Conservation (phyloP, 2,797 vertebrate species). For the Takifugu rubripes region DNA sequence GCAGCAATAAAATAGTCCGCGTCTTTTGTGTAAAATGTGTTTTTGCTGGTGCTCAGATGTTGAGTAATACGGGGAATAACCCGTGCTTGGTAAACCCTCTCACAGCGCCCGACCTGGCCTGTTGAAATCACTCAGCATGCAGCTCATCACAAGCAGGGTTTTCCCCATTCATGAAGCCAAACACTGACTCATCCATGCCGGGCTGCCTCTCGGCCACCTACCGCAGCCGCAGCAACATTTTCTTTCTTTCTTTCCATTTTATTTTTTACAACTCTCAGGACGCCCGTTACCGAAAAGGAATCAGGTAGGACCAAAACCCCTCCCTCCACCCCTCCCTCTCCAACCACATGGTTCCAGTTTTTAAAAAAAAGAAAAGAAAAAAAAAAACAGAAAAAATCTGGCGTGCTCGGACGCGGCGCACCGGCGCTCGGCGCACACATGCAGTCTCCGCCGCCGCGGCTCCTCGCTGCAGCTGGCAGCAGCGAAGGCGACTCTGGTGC, state of each 20-base stretch:
- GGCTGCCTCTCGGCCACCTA: constrained; percentile 39
- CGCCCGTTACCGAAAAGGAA: constrained; percentile 59
- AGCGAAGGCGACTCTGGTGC: constrained; percentile 44
- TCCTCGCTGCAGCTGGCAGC: constrained; percentile 62
- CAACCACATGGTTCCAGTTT: constrained; percentile 74
- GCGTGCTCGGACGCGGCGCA: no score
- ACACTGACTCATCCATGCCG: constrained; percentile 47
- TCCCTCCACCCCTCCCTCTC: neutral
- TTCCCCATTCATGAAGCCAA: constrained; percentile 52
- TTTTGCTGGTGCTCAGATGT: neutral
- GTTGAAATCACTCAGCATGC: constrained; percentile 21
- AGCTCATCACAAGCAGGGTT: constrained; percentile 26
- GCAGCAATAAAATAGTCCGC: no score
- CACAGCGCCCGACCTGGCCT: constrained; percentile 21
- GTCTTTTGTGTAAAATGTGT: no score
- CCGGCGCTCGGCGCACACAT: constrained; percentile 28
- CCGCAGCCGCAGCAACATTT: neutral
- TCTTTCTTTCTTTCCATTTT: neutral
- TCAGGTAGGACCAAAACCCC: constrained; percentile 9
- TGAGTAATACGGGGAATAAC: neutral
- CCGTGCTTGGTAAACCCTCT: constrained; percentile 1
- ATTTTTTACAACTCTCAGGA: constrained; percentile 38
- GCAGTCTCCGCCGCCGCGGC: constrained; percentile 64
- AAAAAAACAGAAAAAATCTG: constrained; percentile 3
- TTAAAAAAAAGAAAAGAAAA: no score